phyloP scores from a whole-genome alignment of 1,140 invertebrate species.

The Rhagoletis pomonella region DNA sequence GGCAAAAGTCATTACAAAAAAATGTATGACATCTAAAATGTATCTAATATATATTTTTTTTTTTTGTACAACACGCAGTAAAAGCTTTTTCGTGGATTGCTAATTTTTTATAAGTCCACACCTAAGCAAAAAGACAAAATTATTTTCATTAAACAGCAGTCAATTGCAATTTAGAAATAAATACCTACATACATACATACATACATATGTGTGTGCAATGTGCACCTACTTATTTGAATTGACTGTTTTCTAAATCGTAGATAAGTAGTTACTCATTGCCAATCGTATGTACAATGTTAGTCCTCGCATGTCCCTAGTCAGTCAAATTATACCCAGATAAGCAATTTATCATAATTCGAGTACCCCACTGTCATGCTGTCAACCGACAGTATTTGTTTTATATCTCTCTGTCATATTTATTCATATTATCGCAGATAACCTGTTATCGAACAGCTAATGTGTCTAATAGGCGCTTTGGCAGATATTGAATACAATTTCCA shows the following conservation, averaged over 20 bases:
- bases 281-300: background rate
- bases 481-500: conserved; percentile 43
- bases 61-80: too few species aligned
- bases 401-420: conserved; percentile 44
- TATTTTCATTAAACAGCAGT: conserved; percentile 35
- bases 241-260: background rate
- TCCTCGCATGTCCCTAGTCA: background rate
- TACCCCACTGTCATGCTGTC: conserved; percentile 55
- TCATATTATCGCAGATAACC: conserved; percentile 50
- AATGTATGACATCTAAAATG: too few species aligned
- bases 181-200: background rate
- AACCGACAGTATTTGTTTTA: conserved; percentile 41
- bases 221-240: background rate
- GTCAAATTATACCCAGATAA: conserved; percentile 33
- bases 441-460: conserved; percentile 51
- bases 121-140: background rate
- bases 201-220: background rate
- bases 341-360: conserved; percentile 57
- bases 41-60: too few species aligned
- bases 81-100: too few species aligned
- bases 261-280: background rate
- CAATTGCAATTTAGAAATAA: background rate
- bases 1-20: too few species aligned
- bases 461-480: conserved; percentile 34
- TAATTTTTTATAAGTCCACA: too few species aligned